Base-by-base conservation (phyloP, 2,888 invertebrate genomes). In the Polyommatus iphigenia region DNA sequence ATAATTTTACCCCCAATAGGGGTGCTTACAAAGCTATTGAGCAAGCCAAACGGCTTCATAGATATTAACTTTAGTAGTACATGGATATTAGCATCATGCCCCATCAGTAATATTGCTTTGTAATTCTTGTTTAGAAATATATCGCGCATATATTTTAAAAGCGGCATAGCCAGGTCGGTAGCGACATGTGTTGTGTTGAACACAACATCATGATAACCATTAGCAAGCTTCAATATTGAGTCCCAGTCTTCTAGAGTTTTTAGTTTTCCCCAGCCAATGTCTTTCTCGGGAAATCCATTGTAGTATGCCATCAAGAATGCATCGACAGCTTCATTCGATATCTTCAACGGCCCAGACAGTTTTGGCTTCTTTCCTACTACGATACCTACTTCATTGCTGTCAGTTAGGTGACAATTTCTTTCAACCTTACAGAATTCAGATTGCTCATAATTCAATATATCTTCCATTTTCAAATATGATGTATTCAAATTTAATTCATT, bases 261-360 rank as follows among this genome's bases (percentile, higher is more conserved):
- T 18, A 93, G 78, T 7, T 82, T 79, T 1, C 92, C 93, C 93
- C 93, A 94, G 1, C 91, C 93, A 7, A 93, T 90, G n/a, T 89
- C 79, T 0, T 84, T 78, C 0, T 79, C 46, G 0, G 87, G 81
- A n/a, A 92, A 86, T 0, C 91, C 93, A 83, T 91, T 87, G 81
- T 92, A 93, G 79, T 90, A 89, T 76, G 90, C 87, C 93, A 93
- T 93, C 6, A 90, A 82, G 81, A 94, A 93, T 0, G 91, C 88
- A 82, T 94, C 93, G 0, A 90, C 84, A 0, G 85, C 91, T 0
- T 89, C 89, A 77, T 92, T 92, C 6, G 88, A 85, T 5, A 91
- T 85, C 83, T 92, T 91, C n/a, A 94, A 82, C 0, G 92, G 92
- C 0, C 93, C 93, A 18, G 81, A 82, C 4, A 92, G 59, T 78